Conservation (phyloP, 2,888 invertebrate genomes). For the Polyploca ridens region DNA sequence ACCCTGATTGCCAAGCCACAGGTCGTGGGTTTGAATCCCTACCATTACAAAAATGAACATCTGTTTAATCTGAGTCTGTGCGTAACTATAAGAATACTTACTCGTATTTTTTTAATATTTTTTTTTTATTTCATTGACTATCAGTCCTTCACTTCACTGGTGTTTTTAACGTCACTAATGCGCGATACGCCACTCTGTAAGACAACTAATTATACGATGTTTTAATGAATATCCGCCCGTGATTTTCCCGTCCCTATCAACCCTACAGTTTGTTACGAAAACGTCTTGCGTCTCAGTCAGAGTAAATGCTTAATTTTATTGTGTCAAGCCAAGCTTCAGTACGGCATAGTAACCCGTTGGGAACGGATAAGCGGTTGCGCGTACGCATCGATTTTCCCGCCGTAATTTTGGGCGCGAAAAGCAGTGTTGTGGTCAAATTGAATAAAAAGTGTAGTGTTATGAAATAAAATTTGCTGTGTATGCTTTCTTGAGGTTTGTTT, state of each 20-base stretch:
- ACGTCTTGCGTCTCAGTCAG: conserved; percentile 47
- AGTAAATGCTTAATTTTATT: conserved; percentile 70
- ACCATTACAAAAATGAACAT: too few relatives aligned
- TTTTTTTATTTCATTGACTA: too few relatives aligned
- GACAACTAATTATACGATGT: neutral
- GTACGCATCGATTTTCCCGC: conserved; percentile 48
- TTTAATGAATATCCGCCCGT: neutral
- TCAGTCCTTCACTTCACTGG: too few relatives aligned
- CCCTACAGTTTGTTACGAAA: conserved; percentile 66
- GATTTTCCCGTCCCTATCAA: conserved; percentile 13
- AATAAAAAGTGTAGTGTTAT: neutral
- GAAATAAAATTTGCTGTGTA: neutral
- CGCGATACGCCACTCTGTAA: neutral
- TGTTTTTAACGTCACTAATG: too few relatives aligned
- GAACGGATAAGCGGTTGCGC: conserved; percentile 62
- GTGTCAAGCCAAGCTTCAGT: conserved; percentile 60
- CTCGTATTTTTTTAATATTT: too few relatives aligned
- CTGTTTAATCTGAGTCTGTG: too few relatives aligned
- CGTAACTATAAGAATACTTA: too few relatives aligned
- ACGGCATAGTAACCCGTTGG: conserved; percentile 58
- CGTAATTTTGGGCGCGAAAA: conserved; percentile 30
- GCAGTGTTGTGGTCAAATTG: conserved; percentile 22
- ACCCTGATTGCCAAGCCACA: neutral
- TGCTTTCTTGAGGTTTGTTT: conserved; percentile 1
- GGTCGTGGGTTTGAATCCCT: neutral